A percentile compares a stretch with the other conserved stretches of the same genome.
Evolutionary conservation across 2,113 vertebrate genomes (phyloP).

Genomic region (Myrmecophaga tridactyla): DNA sequence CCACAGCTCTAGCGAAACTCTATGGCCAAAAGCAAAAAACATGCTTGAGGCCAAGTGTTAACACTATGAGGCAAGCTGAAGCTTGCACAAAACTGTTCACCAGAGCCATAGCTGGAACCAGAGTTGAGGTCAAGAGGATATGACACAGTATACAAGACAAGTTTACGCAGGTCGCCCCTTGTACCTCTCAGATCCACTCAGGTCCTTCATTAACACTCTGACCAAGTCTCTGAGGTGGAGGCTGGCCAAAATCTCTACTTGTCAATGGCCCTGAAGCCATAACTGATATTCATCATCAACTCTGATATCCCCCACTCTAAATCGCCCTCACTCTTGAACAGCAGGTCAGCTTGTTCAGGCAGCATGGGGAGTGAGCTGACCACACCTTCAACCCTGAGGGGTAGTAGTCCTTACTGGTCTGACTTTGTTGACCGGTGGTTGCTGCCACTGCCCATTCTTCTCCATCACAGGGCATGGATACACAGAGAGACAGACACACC

Average conservation of each 20-base stretch:
- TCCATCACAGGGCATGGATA: background rate
- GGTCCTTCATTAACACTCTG: background rate
- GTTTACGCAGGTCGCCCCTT: too few species aligned
- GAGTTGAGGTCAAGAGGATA: background rate
- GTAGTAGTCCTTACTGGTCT: background rate
- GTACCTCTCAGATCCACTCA: too few species aligned
- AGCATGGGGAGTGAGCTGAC: background rate
- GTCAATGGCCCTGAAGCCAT: background rate
- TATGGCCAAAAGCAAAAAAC: background rate
- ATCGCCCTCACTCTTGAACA: background rate
- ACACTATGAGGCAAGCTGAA: background rate
- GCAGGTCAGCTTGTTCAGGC: background rate
- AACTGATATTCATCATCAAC: accelerated
- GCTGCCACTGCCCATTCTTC: background rate
- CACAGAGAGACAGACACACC: background rate
- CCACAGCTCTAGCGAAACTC: background rate
- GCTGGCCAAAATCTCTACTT: accelerated
- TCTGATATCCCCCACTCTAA: background rate
- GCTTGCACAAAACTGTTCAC: background rate
- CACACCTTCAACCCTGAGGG: background rate
- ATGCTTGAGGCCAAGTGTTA: background rate
- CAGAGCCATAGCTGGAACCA: too few species aligned
- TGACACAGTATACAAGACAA: background rate
- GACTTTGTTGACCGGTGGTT: background rate
- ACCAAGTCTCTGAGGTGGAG: background rate